Conservation (phyloP, 2,888 invertebrate genomes). For the Microplitis manilae region DNA sequence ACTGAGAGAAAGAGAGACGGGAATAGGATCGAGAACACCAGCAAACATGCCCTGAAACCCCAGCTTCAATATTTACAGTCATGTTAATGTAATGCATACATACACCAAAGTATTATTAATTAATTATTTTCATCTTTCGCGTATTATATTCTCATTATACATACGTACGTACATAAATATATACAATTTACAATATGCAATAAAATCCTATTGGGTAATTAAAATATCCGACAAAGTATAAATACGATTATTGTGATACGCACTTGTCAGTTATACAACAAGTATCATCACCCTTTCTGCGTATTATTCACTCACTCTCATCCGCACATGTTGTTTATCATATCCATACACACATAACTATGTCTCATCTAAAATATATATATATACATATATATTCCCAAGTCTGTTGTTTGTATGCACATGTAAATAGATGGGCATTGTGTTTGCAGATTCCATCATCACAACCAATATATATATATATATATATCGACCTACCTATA, state of each 20-base stretch:
- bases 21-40: background rate
- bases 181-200: background rate
- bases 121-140: background rate
- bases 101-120: background rate
- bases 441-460: conserved; percentile 60
- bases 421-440: conserved; percentile 65
- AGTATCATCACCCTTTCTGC: conserved; percentile 17
- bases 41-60: background rate
- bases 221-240: conserved; percentile 18
- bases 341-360: background rate
- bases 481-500: conserved; percentile 19
- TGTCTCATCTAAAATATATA: background rate
- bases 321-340: conserved; percentile 2
- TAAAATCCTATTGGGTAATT: conserved; percentile 14
- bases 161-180: background rate
- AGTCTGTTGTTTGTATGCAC: conserved; percentile 62
- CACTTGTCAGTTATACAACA: conserved; percentile 18
- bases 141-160: conserved; percentile 9
- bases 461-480: conserved; percentile 6
- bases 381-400: conserved; percentile 60
- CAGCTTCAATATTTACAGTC: background rate
- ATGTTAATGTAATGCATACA: background rate
- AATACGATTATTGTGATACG: conserved; percentile 29
- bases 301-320: conserved; percentile 25
- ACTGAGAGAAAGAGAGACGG: background rate